A percentile compares a stretch with the other conserved stretches of the same genome.
Conservation (phyloP, 2,888 invertebrate species). For the Nebria brevicollis region DNA sequence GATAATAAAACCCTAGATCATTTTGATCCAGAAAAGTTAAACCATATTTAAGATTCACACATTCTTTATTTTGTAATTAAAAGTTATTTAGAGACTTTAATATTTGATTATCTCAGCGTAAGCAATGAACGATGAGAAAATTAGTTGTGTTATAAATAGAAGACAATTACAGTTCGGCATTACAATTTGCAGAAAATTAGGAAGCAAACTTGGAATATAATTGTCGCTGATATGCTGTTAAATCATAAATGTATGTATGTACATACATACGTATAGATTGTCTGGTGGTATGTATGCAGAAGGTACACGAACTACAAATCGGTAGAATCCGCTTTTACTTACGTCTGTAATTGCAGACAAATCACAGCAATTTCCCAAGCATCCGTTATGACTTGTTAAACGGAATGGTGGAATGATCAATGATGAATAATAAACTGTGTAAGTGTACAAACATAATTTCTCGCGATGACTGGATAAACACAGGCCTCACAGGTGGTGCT, state of each 20-base stretch:
- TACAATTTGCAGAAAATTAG: not conserved
- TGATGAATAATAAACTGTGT: conserved; percentile 40
- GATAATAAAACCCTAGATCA: too few relatives aligned
- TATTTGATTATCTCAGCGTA: too few relatives aligned
- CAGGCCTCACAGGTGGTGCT: conserved; percentile 13
- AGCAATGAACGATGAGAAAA: not conserved
- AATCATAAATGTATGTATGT: not conserved
- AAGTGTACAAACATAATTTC: conserved; percentile 40
- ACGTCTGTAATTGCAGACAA: conserved; percentile 18
- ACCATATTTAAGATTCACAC: too few relatives aligned
- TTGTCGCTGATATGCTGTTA: not conserved
- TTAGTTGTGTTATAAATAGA: not conserved
- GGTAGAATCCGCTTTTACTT: not conserved
- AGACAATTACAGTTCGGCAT: not conserved
- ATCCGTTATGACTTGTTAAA: conserved; percentile 15
- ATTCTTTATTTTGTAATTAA: too few relatives aligned
- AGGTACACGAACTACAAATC: not conserved
- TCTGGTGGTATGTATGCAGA: not conserved
- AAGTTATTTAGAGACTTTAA: too few relatives aligned
- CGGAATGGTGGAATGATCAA: conserved; percentile 28
- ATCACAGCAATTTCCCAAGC: conserved; percentile 28
- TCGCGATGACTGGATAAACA: conserved; percentile 42
- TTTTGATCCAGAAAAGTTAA: too few relatives aligned
- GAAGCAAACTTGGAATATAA: not conserved
- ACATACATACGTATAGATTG: not conserved